phyloP scores from a whole-genome alignment of 2,888 invertebrate species.

The Pristionchus arcanus region DNA sequence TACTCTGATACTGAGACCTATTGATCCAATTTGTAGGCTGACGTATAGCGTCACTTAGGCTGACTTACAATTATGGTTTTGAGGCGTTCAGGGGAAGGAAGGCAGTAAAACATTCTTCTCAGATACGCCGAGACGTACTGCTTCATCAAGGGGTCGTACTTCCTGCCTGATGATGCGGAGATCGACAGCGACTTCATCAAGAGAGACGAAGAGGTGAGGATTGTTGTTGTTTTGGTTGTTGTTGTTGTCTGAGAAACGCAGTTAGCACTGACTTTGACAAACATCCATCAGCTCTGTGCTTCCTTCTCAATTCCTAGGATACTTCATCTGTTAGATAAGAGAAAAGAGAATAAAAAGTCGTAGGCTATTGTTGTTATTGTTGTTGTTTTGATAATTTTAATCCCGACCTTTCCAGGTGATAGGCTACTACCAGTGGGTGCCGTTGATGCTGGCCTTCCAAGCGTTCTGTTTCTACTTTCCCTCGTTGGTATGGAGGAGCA shows the following conservation, averaged over 20 bases:
- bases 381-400: background rate
- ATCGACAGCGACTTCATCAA: conserved; percentile 64
- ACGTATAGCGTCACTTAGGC: too few relatives aligned
- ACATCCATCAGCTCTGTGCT: too few relatives aligned
- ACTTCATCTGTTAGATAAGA: too few relatives aligned
- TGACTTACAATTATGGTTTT: too few relatives aligned
- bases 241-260: too few relatives aligned
- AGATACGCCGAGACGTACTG: conserved; percentile 77
- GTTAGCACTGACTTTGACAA: too few relatives aligned
- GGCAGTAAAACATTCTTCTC: too few relatives aligned
- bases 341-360: too few relatives aligned
- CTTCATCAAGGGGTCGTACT: conserved; percentile 77
- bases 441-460: conserved; percentile 73
- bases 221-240: background rate
- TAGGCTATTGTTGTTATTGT: background rate
- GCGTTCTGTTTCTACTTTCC: conserved; percentile 78
- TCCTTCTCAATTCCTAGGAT: too few relatives aligned
- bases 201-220: conserved; percentile 58
- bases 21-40: too few relatives aligned
- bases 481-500: conserved; percentile 74
- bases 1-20: too few relatives aligned
- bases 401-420: conserved; percentile 57
- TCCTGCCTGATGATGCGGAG: conserved; percentile 67
- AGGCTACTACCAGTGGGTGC: conserved; percentile 76
- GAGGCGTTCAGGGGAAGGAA: too few relatives aligned